phyloP scores from a whole-genome alignment of 2,113 vertebrate species.

The Cyphomyrus plagiostoma region DNA sequence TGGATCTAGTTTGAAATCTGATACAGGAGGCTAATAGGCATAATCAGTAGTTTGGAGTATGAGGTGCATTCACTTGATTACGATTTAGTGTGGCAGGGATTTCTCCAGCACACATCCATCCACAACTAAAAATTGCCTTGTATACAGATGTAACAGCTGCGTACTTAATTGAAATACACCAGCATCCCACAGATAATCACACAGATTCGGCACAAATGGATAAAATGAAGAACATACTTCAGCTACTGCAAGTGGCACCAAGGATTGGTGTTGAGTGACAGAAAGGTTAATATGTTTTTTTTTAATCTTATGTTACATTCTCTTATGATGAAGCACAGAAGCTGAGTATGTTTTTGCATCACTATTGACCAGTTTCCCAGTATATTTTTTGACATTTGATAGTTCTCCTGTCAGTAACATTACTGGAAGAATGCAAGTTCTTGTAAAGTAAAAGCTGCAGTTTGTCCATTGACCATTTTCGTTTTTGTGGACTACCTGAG shows the following conservation, averaged over 20 bases:
- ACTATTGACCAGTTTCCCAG: not conserved
- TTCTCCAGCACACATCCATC: slow-evolving; percentile 1
- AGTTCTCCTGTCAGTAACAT: not conserved
- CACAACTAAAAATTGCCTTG: not conserved
- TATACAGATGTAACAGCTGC: slow-evolving; percentile 3
- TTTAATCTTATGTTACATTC: not conserved
- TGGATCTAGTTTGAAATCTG: not conserved
- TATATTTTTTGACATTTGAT: not conserved
- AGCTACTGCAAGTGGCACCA: not conserved
- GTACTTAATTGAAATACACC: slow-evolving; percentile 5
- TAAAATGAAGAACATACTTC: not conserved
- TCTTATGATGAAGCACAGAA: not conserved
- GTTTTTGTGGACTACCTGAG: not conserved
- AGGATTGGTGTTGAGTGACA: not conserved
- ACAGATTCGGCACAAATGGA: not conserved
- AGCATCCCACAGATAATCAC: not conserved
- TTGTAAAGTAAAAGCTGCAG: not conserved
- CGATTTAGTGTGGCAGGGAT: not conserved
- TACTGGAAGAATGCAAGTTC: not conserved
- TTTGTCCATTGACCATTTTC: not conserved
- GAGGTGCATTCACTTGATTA: not conserved
- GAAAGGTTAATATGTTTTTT: not conserved
- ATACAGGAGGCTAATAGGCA: not conserved
- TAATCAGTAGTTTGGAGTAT: not conserved
- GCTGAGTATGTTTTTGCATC: not conserved